phyloP scores from a whole-genome alignment of 30 jellyfish, hydroid and myxozoan species.

The Turritopsis dohrnii region DNA sequence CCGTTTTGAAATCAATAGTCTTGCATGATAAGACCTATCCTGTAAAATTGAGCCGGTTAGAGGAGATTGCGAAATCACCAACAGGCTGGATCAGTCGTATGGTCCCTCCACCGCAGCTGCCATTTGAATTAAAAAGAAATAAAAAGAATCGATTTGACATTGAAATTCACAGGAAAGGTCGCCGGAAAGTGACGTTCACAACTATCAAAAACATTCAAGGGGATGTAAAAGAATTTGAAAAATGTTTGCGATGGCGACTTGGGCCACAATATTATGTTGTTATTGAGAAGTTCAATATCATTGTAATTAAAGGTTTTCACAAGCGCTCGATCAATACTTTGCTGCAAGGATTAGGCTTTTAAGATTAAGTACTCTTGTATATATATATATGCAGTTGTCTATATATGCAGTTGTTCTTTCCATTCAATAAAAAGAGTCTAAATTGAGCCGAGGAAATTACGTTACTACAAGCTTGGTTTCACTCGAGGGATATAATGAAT shows the following conservation, averaged over 20 bases:
- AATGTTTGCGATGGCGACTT: slow-evolving; percentile 32
- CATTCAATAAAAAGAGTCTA: no score
- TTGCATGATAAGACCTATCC: slow-evolving; percentile 24
- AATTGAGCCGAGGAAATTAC: no score
- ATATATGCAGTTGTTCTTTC: no score
- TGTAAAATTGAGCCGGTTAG: slow-evolving; percentile 20
- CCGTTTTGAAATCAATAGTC: slow-evolving; percentile 33
- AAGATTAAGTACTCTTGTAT: background rate
- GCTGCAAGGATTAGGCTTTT: slow-evolving; percentile 41
- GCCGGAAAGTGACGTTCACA: background rate
- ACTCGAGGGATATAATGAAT: no score
- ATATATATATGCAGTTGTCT: background rate
- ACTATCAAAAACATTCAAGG: slow-evolving; percentile 22
- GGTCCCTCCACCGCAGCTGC: slow-evolving; percentile 41
- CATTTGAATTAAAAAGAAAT: slow-evolving; percentile 18
- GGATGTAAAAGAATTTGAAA: slow-evolving; percentile 16
- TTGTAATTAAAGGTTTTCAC: slow-evolving; percentile 20
- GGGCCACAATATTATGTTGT: background rate
- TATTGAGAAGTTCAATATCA: background rate
- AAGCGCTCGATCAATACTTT: slow-evolving; percentile 16
- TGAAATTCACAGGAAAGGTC: background rate
- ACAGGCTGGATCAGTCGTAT: slow-evolving; percentile 31
- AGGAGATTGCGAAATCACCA: slow-evolving; percentile 32
- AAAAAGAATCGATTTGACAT: slow-evolving; percentile 20
- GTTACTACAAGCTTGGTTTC: no score